phyloP scores from a whole-genome alignment of 2,888 invertebrate species.

The Odontocolon sp. region DNA sequence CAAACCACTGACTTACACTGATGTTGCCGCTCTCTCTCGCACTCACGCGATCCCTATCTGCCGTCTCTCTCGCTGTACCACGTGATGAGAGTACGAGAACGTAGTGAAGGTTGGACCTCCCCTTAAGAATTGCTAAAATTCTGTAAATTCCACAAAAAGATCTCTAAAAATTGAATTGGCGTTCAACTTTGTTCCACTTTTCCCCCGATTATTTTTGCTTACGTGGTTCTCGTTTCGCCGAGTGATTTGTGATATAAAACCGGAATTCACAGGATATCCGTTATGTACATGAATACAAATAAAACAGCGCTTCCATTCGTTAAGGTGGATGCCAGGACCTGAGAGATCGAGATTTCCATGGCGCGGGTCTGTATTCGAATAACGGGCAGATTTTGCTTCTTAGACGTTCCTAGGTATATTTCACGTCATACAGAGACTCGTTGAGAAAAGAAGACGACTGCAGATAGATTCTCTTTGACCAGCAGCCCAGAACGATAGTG shows the following conservation, averaged over 20 bases:
- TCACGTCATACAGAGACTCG: constrained; percentile 38
- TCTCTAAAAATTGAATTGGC: constrained; percentile 18
- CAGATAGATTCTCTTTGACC: constrained; percentile 34
- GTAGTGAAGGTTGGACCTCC: too few relatives aligned
- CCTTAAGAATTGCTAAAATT: too few relatives aligned
- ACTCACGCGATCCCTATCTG: too few relatives aligned
- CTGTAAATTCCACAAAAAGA: too few relatives aligned
- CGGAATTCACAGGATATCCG: constrained; percentile 57
- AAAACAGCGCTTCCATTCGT: constrained; percentile 36
- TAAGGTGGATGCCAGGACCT: constrained; percentile 19
- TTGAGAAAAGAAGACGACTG: constrained; percentile 19
- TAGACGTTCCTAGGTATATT: constrained; percentile 27
- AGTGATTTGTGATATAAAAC: constrained; percentile 57
- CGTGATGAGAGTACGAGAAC: too few relatives aligned
- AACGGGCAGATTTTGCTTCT: constrained; percentile 3
- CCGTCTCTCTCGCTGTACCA: too few relatives aligned
- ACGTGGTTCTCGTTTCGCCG: constrained; percentile 54
- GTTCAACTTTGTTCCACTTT: constrained; percentile 16
- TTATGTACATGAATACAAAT: constrained; percentile 43
- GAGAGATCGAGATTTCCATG: constrained; percentile 44
- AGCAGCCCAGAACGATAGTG: constrained; percentile 31
- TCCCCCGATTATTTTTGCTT: constrained; percentile 21
- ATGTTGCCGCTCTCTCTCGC: too few relatives aligned
- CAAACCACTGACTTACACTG: too few relatives aligned
- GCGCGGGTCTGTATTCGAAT: too few relatives aligned